phyloP scores from a whole-genome alignment of 2,113 vertebrate genomes.

The Naja naja region DNA sequence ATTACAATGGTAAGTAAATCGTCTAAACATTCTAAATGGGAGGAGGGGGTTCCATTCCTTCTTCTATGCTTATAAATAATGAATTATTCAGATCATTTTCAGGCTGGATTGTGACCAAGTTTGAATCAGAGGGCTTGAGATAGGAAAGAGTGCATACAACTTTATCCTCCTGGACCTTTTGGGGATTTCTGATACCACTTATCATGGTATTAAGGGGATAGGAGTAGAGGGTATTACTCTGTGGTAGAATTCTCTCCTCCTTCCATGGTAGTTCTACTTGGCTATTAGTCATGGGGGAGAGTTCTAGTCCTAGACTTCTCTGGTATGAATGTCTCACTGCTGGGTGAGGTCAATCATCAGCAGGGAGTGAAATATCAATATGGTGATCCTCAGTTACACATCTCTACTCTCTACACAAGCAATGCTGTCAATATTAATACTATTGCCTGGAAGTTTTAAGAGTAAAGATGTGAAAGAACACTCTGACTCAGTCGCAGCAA shows the following conservation, averaged over 20 bases:
- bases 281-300: background rate
- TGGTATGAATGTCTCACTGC: background rate
- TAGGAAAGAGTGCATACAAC: too few relatives aligned
- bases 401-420: background rate
- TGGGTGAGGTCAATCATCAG: background rate
- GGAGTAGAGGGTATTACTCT: background rate
- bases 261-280: background rate
- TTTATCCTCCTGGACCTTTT: background rate
- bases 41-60: background rate
- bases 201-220: background rate
- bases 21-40: background rate
- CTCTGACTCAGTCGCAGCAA: background rate
- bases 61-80: background rate
- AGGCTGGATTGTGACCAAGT: background rate
- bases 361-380: background rate
- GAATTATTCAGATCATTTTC: background rate
- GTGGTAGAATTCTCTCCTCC: background rate
- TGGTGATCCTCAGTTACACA: background rate
- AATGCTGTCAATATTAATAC: background rate
- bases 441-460: background rate
- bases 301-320: background rate
- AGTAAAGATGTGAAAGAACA: background rate
- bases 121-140: too few relatives aligned
- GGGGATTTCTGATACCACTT: background rate
- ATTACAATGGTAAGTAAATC: background rate